Conservation (phyloP, 2,888 invertebrate genomes). For the Sminthurinus aureus region DNA sequence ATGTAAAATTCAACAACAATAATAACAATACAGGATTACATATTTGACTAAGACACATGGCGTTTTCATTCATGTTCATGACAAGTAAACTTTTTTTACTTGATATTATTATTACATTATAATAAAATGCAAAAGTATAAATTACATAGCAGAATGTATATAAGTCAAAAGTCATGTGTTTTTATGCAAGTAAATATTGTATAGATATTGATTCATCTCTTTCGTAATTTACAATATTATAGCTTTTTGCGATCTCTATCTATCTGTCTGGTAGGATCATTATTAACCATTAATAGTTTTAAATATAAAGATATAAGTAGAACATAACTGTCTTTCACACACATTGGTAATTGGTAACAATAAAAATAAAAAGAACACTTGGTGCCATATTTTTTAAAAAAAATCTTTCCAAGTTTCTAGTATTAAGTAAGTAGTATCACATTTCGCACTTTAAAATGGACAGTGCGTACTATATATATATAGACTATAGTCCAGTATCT, state of each 20-base stretch:
- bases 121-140: too few species aligned
- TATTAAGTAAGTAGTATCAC: neutral
- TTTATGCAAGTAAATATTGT: too few species aligned
- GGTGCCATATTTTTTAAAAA: neutral
- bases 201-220: too few species aligned
- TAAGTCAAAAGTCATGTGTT: too few species aligned
- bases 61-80: neutral
- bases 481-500: neutral
- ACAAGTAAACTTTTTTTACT: neutral
- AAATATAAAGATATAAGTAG: too few species aligned
- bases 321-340: neutral
- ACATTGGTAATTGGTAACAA: neutral
- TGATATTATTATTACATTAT: neutral
- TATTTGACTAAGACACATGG: neutral
- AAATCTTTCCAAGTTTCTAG: neutral
- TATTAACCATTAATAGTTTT: too few species aligned
- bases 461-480: neutral
- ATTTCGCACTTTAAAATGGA: neutral
- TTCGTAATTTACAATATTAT: too few species aligned
- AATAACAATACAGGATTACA: neutral
- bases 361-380: neutral
- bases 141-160: too few species aligned
- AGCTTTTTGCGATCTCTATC: too few species aligned
- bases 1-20: too few species aligned
- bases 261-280: too few species aligned